phyloP scores from a whole-genome alignment of 2,888 invertebrate genomes.

The Drosophila atripex region DNA sequence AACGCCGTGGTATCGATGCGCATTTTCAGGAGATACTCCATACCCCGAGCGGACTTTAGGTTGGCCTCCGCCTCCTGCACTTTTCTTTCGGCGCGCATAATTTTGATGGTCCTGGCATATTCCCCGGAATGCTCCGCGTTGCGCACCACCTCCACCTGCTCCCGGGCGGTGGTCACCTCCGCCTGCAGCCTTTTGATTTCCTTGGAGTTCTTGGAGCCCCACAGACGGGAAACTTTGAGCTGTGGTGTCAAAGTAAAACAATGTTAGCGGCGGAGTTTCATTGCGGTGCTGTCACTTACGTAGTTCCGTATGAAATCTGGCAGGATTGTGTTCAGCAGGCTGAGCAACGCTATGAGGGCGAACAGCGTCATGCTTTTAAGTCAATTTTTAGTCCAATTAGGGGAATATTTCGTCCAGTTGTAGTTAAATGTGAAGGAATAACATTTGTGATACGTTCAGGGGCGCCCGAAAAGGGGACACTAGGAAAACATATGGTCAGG shows the following conservation, averaged over 20 bases:
- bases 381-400: conserved; percentile 36
- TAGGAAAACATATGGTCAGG: neutral
- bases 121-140: conserved; percentile 67
- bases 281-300: conserved; percentile 36
- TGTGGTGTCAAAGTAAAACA: conserved; percentile 15
- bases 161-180: conserved; percentile 61
- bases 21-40: conserved; percentile 60
- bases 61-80: conserved; percentile 59
- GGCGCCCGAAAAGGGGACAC: neutral
- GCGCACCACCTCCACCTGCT: conserved; percentile 61
- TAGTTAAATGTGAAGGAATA: conserved; percentile 15
- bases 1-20: conserved; percentile 71
- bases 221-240: conserved; percentile 69
- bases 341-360: conserved; percentile 56
- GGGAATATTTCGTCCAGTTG: neutral
- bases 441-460: conserved; percentile 1
- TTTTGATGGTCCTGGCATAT: conserved; percentile 72
- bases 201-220: conserved; percentile 21
- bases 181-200: conserved; percentile 34
- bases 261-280: neutral
- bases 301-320: conserved; percentile 65
- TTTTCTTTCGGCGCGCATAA: conserved; percentile 79
- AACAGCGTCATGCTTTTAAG: conserved; percentile 56
- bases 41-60: conserved; percentile 53
- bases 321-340: conserved; percentile 65